phyloP scores from a whole-genome alignment of 2,113 vertebrate genomes.

The Gulo gulo region DNA sequence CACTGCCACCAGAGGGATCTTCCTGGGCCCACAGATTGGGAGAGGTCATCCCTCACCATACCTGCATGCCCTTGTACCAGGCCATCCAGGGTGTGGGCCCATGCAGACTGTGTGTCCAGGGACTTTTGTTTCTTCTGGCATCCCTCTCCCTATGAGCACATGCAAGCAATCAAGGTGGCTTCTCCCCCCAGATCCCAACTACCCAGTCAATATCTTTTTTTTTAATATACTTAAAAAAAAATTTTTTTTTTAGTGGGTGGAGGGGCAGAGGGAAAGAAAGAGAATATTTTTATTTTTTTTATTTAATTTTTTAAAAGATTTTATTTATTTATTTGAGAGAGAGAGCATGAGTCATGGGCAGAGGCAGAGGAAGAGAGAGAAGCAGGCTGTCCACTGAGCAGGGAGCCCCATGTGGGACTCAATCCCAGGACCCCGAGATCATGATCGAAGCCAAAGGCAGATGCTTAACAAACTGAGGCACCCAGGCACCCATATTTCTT shows the following conservation, averaged over 20 bases:
- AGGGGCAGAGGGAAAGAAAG: neutral
- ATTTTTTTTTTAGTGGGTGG: neutral
- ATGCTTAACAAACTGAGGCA: neutral
- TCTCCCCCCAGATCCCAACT: neutral
- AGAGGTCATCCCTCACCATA: neutral
- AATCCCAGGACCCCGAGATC: neutral
- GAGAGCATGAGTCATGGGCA: neutral
- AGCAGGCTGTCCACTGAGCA: neutral
- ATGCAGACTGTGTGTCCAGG: neutral
- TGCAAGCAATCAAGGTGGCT: neutral
- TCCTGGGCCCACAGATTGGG: neutral
- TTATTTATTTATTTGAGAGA: neutral
- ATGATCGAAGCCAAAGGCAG: neutral
- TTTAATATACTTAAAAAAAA: neutral
- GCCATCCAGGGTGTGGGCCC: neutral
- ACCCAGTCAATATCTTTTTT: neutral
- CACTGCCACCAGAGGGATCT: neutral
- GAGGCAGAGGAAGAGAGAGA: neutral
- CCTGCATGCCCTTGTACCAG: neutral
- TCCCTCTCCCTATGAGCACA: neutral
- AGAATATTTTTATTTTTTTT: neutral
- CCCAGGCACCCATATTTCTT: neutral
- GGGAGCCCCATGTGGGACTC: neutral
- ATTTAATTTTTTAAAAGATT: too few relatives aligned
- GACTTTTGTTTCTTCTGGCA: neutral